A percentile compares a stretch with the other conserved stretches of the same genome.
Conservation (phyloP, 2,888 invertebrate species). For the Eupithecia subumbrata region DNA sequence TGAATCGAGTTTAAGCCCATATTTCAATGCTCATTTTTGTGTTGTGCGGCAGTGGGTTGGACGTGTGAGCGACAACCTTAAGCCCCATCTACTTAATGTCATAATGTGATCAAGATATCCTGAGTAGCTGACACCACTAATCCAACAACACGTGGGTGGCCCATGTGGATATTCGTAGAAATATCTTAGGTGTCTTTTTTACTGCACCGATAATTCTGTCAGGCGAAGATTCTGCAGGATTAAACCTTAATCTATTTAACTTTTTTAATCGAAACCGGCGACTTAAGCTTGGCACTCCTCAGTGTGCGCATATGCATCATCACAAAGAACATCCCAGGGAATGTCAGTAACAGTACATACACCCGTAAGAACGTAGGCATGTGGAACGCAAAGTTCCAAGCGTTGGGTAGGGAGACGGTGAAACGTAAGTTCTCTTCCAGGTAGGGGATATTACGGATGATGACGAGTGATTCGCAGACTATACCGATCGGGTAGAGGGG, state of each 20-base stretch:
- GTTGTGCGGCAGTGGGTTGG: too few species aligned
- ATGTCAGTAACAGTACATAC: slow-evolving; percentile 89
- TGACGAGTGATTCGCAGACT: slow-evolving; percentile 92
- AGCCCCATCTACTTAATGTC: too few species aligned
- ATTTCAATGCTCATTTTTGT: too few species aligned
- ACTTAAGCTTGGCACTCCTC: slow-evolving; percentile 87
- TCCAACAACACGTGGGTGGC: too few species aligned
- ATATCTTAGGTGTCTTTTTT: neutral
- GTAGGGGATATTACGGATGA: slow-evolving; percentile 93
- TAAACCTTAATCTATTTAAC: slow-evolving; percentile 58
- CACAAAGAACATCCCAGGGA: slow-evolving; percentile 90
- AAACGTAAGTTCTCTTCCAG: slow-evolving; percentile 93
- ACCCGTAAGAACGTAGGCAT: slow-evolving; percentile 91
- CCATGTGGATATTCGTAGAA: neutral
- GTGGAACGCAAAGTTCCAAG: slow-evolving; percentile 93
- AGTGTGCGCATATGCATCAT: slow-evolving; percentile 94
- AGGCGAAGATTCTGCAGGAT: neutral
- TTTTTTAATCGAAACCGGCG: slow-evolving; percentile 75
- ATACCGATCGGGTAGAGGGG: slow-evolving; percentile 96
- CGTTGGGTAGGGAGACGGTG: slow-evolving; percentile 91
- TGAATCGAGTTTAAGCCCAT: too few species aligned
- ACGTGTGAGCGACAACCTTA: too few species aligned
- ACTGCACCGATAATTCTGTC: neutral
- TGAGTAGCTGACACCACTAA: neutral
- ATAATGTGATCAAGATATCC: neutral